Base-by-base conservation (phyloP, 2,113 vertebrate genomes). In the Andinoacara biseriatus region DNA sequence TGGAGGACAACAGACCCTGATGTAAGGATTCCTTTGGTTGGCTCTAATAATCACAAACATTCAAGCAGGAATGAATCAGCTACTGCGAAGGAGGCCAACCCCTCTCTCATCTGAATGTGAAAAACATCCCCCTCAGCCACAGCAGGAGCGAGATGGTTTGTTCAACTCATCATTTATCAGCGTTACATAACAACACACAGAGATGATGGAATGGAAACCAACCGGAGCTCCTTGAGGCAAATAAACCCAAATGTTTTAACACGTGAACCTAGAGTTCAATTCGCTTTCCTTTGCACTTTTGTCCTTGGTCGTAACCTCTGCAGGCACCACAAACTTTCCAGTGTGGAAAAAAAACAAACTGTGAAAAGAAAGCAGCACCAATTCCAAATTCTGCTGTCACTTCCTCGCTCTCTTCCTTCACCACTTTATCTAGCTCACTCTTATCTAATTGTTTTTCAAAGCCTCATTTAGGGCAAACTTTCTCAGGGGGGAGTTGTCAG, bases 151-250 rank as follows among this genome's bases (percentile, higher is more conserved):
- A 43, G 62, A 9, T 1, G 0, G 22, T 26, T 46, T 10, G 14
- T 46, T 26, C 0, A 67, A 46, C 1, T 22, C 54, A 5, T 83
- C 24, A 29, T 65, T 59, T 29, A 69, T 72, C 40, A 59, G 17
- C 0, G 17, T 83, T 72, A 11, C 57, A 60, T 54, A 72, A 72
- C 24, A 22, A 29, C 29, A 38, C 54, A 24, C 24, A 58, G 20
- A 58, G 11, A 60, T 58, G 54, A 17, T 26, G 60, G 61, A 69
- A 31, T 83, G 56, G 74, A 81, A 67, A 67, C 14, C 38, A 67
- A 67, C 22, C 14, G 8, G 1, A 81, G 20, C 74, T 38, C n/a
- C 74, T 35, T 2, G 33, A 22, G 10, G 10, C 0, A 5, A 65
- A 43, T 43, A 38, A 62, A 63, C 24, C n/a, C 13, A 2, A 3